Evolutionary conservation across 2,888 invertebrate genomes (phyloP).

Genomic region (Physocephala rufipes): DNA sequence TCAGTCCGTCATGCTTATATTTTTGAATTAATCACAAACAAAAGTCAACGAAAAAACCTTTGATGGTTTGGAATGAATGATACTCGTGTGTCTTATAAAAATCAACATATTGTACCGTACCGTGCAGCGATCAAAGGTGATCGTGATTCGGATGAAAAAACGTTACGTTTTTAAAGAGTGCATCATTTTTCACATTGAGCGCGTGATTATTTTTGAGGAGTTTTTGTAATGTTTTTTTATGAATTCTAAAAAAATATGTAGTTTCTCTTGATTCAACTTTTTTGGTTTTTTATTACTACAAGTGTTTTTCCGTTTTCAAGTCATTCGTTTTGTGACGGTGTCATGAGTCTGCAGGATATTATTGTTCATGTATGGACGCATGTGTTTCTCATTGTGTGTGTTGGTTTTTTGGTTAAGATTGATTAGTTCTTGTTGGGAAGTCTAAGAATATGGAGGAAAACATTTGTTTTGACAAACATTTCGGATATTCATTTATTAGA

Average conservation of each 20-base stretch:
- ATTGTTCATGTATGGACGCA: background rate
- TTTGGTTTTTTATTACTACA: background rate
- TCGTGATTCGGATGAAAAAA: too few species aligned
- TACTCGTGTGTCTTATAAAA: too few species aligned
- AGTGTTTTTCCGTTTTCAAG: conserved; percentile 9
- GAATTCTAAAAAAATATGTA: too few species aligned
- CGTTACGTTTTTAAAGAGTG: too few species aligned
- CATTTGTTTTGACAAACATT: background rate
- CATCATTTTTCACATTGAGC: conserved; percentile 23
- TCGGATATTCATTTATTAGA: too few species aligned
- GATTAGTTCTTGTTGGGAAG: conserved; percentile 11
- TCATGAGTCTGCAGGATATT: background rate
- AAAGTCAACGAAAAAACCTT: too few species aligned
- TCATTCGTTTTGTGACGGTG: background rate
- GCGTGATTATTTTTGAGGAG: conserved; percentile 11
- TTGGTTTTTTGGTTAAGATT: conserved; percentile 30
- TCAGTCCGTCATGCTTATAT: too few species aligned
- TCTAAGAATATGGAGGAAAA: background rate
- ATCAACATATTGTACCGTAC: too few species aligned
- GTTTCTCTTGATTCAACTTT: background rate
- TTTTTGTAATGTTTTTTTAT: too few species aligned
- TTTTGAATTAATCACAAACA: too few species aligned
- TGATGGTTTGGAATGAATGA: background rate
- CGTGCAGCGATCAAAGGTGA: too few species aligned
- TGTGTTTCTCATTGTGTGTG: background rate